A percentile compares a stretch with the other conserved stretches of the same genome.
phyloP scores from a whole-genome alignment of 1,140 invertebrate species.

The Drosophila saltans region DNA sequence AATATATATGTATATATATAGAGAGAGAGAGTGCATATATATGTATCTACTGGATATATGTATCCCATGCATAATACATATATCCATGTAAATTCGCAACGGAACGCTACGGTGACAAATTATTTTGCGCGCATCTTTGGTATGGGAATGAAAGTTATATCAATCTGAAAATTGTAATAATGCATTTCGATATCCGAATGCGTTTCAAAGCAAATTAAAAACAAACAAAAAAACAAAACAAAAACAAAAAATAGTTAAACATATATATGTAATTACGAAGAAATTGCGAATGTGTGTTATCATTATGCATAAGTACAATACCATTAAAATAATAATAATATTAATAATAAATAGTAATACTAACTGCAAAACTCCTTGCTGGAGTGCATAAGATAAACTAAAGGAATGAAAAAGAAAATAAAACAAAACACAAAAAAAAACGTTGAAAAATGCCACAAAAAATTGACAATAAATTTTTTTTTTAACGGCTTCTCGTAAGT shows the following conservation, averaged over 20 bases:
- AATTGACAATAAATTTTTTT: slow-evolving; percentile 30
- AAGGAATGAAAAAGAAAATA: slow-evolving; percentile 57
- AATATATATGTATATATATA: slow-evolving; percentile 44
- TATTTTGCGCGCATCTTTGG: slow-evolving; percentile 73
- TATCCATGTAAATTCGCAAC: slow-evolving; percentile 66
- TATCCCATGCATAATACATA: slow-evolving; percentile 7
- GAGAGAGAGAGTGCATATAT: slow-evolving; percentile 24
- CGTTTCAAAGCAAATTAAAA: slow-evolving; percentile 53
- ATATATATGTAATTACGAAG: slow-evolving; percentile 49
- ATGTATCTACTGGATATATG: slow-evolving; percentile 41
- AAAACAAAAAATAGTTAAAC: slow-evolving; percentile 55
- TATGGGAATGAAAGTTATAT: slow-evolving; percentile 48
- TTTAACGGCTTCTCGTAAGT: not conserved
- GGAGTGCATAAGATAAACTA: slow-evolving; percentile 59
- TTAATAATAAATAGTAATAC: slow-evolving; percentile 42
- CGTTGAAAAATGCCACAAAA: slow-evolving; percentile 69
- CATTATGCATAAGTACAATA: slow-evolving; percentile 28
- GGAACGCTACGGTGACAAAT: slow-evolving; percentile 77
- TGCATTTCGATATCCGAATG: slow-evolving; percentile 69
- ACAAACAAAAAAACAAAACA: slow-evolving; percentile 37
- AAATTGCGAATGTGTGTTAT: slow-evolving; percentile 33
- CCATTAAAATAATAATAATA: slow-evolving; percentile 31
- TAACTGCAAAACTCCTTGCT: slow-evolving; percentile 70
- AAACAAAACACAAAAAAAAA: slow-evolving; percentile 61
- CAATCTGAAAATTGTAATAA: slow-evolving; percentile 47